Evolutionary conservation across 2,888 invertebrate genomes (phyloP), one percentile per base, ranked within the genome.

Genomic region (Halictus quadricinctus): DNA sequence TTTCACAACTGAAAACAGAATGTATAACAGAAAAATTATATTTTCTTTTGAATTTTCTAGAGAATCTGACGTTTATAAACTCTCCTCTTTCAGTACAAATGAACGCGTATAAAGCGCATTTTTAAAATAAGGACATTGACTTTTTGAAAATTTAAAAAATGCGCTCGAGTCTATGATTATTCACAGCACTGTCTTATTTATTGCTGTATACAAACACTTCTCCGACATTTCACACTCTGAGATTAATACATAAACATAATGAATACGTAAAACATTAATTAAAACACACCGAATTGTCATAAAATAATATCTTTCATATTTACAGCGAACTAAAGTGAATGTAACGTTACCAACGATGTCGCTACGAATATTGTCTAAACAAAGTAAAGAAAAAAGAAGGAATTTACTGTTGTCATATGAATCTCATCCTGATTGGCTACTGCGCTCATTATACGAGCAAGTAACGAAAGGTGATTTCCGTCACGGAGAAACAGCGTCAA

Each of bases 341-440:
- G 36, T 43, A 25, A 29, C n/a, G 15, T 21, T 46, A n/a, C 12
- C 7, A 15, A 78, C 15, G n/a, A 29, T 29, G 66, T 25, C 50
- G 54, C 25, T 50, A 64, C 2, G 2, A 60, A 48, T 15, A 58
- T 58, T 58, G 58, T n/a, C 12, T n/a, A 73, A 72, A 43, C 64
- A 69, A 21, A 66, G 29, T 29, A 72, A 83, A 72, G 54, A 12
- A 70, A 48, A 70, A 29, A 70, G 2, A 36, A 70, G 13, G 15
- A 81, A 66, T 91, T 87, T 83, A 94, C 94, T 87, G 94, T 94
- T 87, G 93, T 93, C 93, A 93, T 93, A 84, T 93, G 92, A 86
- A 90, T 89, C 79, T 93, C 93, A 90, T 93, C 93, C 69, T 92
- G 90, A 79, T 86, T 87, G 75, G 88, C 73, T 81, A 80, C 75